These are phyloP conservation scores for Ditula angustiorana DNA, from an alignment of 2,888 invertebrate species.

Conservation along the genomic window DNA sequence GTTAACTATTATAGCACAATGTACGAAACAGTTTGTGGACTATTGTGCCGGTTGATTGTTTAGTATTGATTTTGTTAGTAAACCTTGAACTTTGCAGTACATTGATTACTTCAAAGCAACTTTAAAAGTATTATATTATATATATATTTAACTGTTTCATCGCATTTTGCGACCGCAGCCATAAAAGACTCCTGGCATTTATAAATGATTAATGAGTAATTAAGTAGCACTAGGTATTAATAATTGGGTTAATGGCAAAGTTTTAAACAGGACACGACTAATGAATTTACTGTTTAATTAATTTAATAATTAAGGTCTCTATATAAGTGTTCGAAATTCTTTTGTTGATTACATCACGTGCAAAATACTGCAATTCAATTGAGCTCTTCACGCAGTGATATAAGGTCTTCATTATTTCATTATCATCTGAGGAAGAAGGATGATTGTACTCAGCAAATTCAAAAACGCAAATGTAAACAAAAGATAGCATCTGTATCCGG, in stretches of 20 bases:
- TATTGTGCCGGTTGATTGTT: conserved; percentile 19
- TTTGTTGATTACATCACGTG: neutral
- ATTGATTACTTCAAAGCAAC: conserved; percentile 3
- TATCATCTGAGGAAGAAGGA: neutral
- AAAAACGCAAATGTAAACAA: neutral
- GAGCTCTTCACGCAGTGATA: neutral
- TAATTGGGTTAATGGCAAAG: neutral
- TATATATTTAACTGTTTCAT: neutral
- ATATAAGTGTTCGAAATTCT: neutral
- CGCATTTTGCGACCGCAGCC: too few species aligned
- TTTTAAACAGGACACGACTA: neutral
- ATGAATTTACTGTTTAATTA: conserved; percentile 6
- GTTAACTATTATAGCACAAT: conserved; percentile 12
- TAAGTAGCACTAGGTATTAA: neutral
- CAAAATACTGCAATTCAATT: neutral
- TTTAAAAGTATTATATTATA: neutral
- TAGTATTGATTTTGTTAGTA: conserved; percentile 28
- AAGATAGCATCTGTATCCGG: neutral
- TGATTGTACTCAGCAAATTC: neutral
- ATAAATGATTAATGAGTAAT: neutral
- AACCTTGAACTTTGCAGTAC: conserved; percentile 32
- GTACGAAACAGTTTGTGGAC: conserved; percentile 12
- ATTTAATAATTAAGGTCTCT: neutral
- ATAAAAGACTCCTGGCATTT: too few species aligned
- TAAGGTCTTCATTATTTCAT: neutral